phyloP scores from a whole-genome alignment of 2,797 vertebrate genomes.

The Poecilia velifera region DNA sequence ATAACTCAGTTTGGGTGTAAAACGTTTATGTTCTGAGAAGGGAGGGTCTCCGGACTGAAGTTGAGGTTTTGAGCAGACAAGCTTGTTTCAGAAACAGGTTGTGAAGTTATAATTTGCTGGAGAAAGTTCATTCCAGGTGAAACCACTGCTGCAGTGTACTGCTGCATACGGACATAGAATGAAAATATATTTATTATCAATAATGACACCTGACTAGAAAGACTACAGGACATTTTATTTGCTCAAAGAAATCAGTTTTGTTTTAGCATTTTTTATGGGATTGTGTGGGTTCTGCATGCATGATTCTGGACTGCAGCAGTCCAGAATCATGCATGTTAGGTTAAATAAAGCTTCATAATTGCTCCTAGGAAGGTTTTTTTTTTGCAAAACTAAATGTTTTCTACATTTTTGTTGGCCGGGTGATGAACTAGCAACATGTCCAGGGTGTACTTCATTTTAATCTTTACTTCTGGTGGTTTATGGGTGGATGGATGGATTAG shows the following conservation, averaged over 20 bases:
- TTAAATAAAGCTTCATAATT: not conserved
- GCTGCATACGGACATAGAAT: conserved; percentile 7
- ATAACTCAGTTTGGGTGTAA: conserved; percentile 51
- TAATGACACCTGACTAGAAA: not conserved
- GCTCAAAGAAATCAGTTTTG: not conserved
- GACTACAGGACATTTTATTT: not conserved
- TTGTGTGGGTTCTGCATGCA: not conserved
- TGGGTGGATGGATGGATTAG: not conserved
- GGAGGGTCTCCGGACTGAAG: conserved; percentile 47
- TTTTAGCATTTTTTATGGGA: not conserved
- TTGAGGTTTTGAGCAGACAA: conserved; percentile 60
- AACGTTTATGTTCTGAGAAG: conserved; percentile 65
- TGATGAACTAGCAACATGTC: not conserved
- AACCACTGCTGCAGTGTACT: conserved; percentile 32
- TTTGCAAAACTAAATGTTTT: not conserved
- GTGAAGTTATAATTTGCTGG: conserved; percentile 62
- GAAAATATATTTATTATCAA: not conserved
- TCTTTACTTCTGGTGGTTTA: too few species aligned
- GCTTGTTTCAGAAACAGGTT: conserved; percentile 44
- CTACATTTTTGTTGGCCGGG: not conserved
- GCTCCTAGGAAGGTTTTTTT: not conserved
- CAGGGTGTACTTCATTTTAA: not conserved
- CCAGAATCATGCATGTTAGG: not conserved
- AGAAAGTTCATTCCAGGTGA: conserved; percentile 55
- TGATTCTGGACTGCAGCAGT: not conserved